Conservation (phyloP, 2,888 invertebrate genomes). For the Podotricha telesiphe region DNA sequence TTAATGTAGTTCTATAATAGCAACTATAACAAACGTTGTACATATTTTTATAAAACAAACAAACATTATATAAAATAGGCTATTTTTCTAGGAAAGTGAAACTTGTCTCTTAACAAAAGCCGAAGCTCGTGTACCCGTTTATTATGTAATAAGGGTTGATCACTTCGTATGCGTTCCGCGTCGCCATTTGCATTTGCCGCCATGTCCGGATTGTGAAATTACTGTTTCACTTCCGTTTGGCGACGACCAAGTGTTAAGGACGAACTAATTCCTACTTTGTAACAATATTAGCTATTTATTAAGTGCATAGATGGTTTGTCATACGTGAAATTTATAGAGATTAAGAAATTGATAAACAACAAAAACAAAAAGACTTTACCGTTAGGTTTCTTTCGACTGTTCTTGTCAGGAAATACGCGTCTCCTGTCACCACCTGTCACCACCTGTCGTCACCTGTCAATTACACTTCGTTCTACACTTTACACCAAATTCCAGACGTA, state of each 20-base stretch:
- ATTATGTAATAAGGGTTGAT: constrained; percentile 78
- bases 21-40: too few species aligned
- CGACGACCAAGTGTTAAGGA: constrained; percentile 40
- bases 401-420: too few species aligned
- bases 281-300: constrained; percentile 3
- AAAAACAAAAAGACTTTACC: too few species aligned
- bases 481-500: too few species aligned
- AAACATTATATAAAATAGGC: constrained; percentile 33
- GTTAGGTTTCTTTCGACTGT: too few species aligned
- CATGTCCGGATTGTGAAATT: constrained; percentile 78
- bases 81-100: constrained; percentile 68
- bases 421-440: too few species aligned
- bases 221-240: constrained; percentile 75
- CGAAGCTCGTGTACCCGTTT: constrained; percentile 57
- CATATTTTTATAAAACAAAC: constrained; percentile 12
- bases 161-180: constrained; percentile 58
- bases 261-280: constrained; percentile 26
- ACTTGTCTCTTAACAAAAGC: constrained; percentile 65
- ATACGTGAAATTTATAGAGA: constrained; percentile 14
- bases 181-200: constrained; percentile 56
- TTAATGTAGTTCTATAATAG: too few species aligned
- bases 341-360: background rate
- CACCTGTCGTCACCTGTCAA: too few species aligned
- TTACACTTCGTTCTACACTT: too few species aligned
- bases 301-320: constrained; percentile 3